phyloP scores from a whole-genome alignment of 2,113 vertebrate species.

The Mus pahari region DNA sequence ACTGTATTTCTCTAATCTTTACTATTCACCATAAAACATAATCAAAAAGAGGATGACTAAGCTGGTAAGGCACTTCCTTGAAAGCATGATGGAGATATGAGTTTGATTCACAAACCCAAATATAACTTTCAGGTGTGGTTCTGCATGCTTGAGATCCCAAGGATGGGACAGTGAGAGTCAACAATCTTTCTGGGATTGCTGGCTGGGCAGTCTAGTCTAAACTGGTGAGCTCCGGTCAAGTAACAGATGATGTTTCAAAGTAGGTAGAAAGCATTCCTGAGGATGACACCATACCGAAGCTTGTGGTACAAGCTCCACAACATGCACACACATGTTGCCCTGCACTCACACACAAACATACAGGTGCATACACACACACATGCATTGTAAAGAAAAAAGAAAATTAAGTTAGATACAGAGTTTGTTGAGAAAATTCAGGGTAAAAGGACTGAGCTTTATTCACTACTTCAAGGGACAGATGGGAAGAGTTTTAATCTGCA shows the following conservation, averaged over 20 bases:
- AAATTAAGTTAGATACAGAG: neutral
- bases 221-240: neutral
- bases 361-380: neutral
- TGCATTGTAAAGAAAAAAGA: neutral
- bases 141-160: neutral
- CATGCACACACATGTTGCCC: neutral
- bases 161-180: neutral
- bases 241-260: neutral
- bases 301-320: neutral
- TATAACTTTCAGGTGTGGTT: too few species aligned
- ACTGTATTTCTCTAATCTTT: neutral
- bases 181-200: neutral
- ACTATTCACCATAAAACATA: neutral
- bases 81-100: neutral
- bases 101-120: neutral
- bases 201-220: neutral
- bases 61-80: neutral
- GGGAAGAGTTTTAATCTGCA: slow-evolving; percentile 16
- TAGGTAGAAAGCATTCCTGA: neutral
- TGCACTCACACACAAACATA: neutral
- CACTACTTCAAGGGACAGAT: slow-evolving; percentile 43
- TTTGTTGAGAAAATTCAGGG: neutral
- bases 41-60: neutral
- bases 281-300: too few species aligned
- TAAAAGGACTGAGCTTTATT: slow-evolving; percentile 14